Base-by-base conservation (phyloP, 2,888 invertebrate genomes). In the Anarsia innoxiella region DNA sequence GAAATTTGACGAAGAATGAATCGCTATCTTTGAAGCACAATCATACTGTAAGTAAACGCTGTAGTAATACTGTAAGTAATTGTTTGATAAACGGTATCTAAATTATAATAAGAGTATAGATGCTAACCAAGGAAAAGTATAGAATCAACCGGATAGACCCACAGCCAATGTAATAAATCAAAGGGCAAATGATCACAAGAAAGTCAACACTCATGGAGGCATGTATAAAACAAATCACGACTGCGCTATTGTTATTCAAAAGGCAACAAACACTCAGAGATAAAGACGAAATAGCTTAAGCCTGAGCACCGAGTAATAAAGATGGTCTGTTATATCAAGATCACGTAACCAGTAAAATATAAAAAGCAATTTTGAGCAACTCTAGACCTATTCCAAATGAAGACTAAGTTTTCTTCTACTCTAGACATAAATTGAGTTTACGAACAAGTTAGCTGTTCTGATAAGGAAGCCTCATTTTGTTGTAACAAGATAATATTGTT, bases 181-280 rank as follows among this genome's bases (percentile, higher is more conserved):
- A n/a, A n/a, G n/a, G n/a, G n/a, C n/a, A 46, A 46, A 54, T 49
- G 56, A 56, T 54, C 56, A 55, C 51, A 56, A 58, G 61, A 65
- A 62, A 68, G 57, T 51, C 47, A 51, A 45, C 48, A 44, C 46
- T 45, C 45, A 55, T 37, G 55, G 46, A 53, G 55, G 53, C 50
- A 65, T 65, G 67, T 60, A 67, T 68, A 65, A 59, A 56, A 66
- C 63, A 57, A 51, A 53, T 51, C 51, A 58, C 48, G 58, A 52
- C 32, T 40, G 41, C 34, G 45, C 45, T 46, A 68, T 70, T 66
- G 54, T 58, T 64, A 72, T 72, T 64, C 70, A 58, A 44, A 45
- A 48, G 49, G 51, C 54, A 59, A 54, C 56, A 53, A 37, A 48
- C 48, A 26, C 16, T 5, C n/a, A n/a, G 28, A 2, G 11, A 12